These are phyloP conservation scores for Scophthalmus maximus DNA, from an alignment of 2,113 vertebrate species.

Conservation along the genomic window DNA sequence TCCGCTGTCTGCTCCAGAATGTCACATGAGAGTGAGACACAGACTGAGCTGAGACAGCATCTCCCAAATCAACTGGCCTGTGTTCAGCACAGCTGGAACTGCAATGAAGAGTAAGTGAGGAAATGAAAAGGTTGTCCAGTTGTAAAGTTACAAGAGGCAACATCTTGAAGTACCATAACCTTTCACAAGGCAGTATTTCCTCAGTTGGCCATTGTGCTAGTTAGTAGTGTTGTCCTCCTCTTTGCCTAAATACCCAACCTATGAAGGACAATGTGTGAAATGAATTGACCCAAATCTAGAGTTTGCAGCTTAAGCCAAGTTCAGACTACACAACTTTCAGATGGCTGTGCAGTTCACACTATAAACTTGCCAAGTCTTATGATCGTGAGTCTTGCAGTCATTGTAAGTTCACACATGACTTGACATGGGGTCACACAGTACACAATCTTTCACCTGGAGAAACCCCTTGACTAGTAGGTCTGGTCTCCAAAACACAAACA, in stretches of 20 bases:
- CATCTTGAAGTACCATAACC: slow-evolving; percentile 32
- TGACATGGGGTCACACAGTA: too few relatives aligned
- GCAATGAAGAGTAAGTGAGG: slow-evolving; percentile 51
- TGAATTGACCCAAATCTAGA: not conserved
- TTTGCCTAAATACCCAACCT: slow-evolving; percentile 2
- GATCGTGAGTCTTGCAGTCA: too few relatives aligned
- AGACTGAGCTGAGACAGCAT: slow-evolving; percentile 60
- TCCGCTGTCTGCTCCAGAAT: slow-evolving; percentile 65
- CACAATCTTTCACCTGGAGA: too few relatives aligned
- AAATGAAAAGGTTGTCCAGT: slow-evolving; percentile 7
- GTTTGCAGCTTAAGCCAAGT: not conserved
- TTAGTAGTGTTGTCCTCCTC: slow-evolving; percentile 7
- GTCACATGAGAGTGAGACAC: slow-evolving; percentile 68
- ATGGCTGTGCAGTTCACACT: not conserved
- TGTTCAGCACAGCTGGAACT: slow-evolving; percentile 54
- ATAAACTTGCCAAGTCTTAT: not conserved
- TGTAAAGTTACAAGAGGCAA: slow-evolving; percentile 27
- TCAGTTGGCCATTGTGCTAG: not conserved
- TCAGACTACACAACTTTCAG: not conserved
- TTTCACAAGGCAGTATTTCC: slow-evolving; percentile 22
- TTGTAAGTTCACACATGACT: too few relatives aligned
- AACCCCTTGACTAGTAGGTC: too few relatives aligned
- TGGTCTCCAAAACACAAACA: too few relatives aligned
- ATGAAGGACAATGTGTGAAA: not conserved
- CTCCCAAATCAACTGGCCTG: slow-evolving; percentile 46